These are phyloP conservation scores for Poecilia picta DNA, from an alignment of 2,797 vertebrate genomes.

Conservation along the genomic window DNA sequence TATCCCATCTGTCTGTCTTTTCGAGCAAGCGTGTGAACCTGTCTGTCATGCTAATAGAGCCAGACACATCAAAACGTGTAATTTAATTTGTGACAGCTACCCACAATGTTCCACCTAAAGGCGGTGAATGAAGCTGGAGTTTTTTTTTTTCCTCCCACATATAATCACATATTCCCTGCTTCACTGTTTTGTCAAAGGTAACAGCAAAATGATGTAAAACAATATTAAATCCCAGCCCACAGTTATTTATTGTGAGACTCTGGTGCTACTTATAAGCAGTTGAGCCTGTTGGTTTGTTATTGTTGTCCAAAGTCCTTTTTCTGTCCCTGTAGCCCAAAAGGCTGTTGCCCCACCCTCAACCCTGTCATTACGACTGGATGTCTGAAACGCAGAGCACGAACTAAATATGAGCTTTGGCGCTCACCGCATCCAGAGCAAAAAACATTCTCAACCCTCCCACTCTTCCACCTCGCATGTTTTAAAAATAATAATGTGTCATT, in stretches of 20 bases:
- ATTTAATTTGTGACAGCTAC: slow-evolving; percentile 39
- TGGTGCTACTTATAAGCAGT: slow-evolving; percentile 54
- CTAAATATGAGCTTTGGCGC: slow-evolving; percentile 84
- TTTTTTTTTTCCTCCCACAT: slow-evolving; percentile 7
- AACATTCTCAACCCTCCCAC: slow-evolving; percentile 67
- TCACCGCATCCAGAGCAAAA: slow-evolving; percentile 64
- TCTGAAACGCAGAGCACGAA: slow-evolving; percentile 74
- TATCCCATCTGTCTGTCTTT: slow-evolving; percentile 37
- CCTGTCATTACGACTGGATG: slow-evolving; percentile 84
- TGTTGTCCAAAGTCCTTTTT: slow-evolving; percentile 77
- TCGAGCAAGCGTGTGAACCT: slow-evolving; percentile 14
- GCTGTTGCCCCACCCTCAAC: slow-evolving; percentile 74
- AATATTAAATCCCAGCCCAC: slow-evolving; percentile 35
- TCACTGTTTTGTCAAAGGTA: slow-evolving; percentile 41
- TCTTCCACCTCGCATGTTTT: slow-evolving; percentile 76
- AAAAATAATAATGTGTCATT: slow-evolving; percentile 83
- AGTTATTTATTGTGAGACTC: slow-evolving; percentile 52
- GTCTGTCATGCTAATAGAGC: slow-evolving; percentile 37
- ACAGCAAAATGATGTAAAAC: slow-evolving; percentile 37
- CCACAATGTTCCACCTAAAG: slow-evolving; percentile 41
- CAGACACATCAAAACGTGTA: slow-evolving; percentile 26
- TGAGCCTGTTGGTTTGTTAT: slow-evolving; percentile 73
- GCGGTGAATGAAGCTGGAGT: slow-evolving; percentile 30
- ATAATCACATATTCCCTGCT: slow-evolving; percentile 38
- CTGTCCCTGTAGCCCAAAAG: slow-evolving; percentile 67